Evolutionary conservation across 2,888 invertebrate species (phyloP), one percentile per base, ranked within the genome.

Genomic region (Parascotia fuliginaria): DNA sequence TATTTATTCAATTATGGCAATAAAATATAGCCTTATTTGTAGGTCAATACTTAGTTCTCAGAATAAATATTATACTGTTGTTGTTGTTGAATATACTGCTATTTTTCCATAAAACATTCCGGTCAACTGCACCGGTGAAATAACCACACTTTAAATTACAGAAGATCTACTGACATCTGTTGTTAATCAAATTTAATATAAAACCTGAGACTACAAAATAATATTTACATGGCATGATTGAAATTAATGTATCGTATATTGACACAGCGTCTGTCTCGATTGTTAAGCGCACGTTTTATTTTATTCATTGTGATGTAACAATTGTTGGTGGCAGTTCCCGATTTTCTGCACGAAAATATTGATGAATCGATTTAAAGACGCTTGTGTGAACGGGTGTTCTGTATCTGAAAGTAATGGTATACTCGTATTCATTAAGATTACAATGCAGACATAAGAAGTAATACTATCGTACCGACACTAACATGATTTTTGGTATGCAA

Each of bases 151-250:
- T n/a, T n/a, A n/a, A n/a, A n/a, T n/a, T n/a, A n/a, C n/a, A 31
- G 28, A 32, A 5, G 29, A 5, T 11, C n/a, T 16, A 12, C 29
- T 32, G 43, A 6, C 16, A 27, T 45, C 58, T 33, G 9, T 43
- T 49, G 32, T 45, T 32, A 65, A 50, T 49, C 39, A 42, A 49
- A 63, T 48, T 54, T 37, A 31, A 42, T 56, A 45, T 50, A 51
- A 65, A 49, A 43, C 44, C 38, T 48, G 42, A 45, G 39, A 19
- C 31, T 44, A 29, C 44, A 44, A 48, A 57, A 57, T 42, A 61
- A 62, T 66, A 62, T 65, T 64, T 54, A 58, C 54, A 51, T 58
- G 27, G 34, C 36, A 49, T 58, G 49, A 62, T 52, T 63, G 62
- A 65, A 58, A 63, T 65, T 65, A 62, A 65, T 65, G 61, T 48